These are phyloP conservation scores for Ischnura elegans DNA, from an alignment of 2,888 invertebrate species.

Conservation along the genomic window DNA sequence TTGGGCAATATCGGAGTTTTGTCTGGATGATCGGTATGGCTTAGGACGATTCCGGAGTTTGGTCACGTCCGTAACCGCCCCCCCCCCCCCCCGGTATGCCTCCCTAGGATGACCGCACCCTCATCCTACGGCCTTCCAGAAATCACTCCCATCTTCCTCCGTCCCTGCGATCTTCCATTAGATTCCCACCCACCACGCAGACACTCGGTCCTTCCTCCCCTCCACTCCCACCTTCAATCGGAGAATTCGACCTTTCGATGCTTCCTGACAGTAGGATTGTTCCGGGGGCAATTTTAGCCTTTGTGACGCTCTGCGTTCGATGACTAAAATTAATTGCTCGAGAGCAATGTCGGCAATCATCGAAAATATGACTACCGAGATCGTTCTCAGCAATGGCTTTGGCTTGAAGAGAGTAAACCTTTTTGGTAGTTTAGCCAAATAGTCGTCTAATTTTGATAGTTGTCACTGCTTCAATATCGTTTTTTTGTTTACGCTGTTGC, in stretches of 20 bases:
- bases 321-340: no score
- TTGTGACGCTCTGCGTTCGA: no score
- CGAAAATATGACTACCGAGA: no score
- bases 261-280: background rate
- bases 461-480: no score
- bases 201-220: background rate
- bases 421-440: no score
- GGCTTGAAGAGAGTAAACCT: no score
- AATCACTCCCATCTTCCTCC: conserved; percentile 17
- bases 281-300: no score
- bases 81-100: background rate
- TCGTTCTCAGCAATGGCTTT: no score
- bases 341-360: no score
- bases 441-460: no score
- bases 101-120: conserved; percentile 15
- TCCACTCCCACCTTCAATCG: background rate
- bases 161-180: background rate
- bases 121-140: background rate
- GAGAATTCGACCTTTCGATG: no score
- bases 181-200: background rate
- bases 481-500: no score
- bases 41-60: conserved; percentile 18
- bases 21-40: conserved; percentile 29
- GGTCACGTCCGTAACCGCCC: conserved; percentile 36
- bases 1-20: conserved; percentile 19